A percentile compares a stretch with the other conserved stretches of the same genome.
Evolutionary conservation across 2,113 vertebrate genomes (phyloP).

Genomic region (Apaloderma vittatum): DNA sequence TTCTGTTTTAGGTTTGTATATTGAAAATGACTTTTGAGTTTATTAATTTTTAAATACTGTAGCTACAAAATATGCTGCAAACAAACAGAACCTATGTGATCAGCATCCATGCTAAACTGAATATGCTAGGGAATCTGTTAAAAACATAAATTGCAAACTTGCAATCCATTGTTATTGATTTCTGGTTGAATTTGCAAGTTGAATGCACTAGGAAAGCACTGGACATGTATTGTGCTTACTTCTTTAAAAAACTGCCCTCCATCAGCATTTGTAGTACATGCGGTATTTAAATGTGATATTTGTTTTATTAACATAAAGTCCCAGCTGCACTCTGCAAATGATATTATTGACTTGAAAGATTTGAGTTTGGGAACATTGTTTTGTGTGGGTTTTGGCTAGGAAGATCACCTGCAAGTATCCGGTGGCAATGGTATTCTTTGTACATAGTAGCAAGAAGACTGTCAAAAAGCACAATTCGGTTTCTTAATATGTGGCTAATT

Average conservation of each 20-base stretch:
- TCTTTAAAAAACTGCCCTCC: conserved; percentile 54
- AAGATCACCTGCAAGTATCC: neutral
- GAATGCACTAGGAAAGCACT: conserved; percentile 61
- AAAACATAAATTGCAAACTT: conserved; percentile 70
- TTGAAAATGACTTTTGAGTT: conserved; percentile 31
- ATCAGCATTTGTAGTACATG: conserved; percentile 69
- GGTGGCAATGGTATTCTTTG: neutral
- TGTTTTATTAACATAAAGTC: conserved; percentile 65
- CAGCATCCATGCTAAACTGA: conserved; percentile 50
- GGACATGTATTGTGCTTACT: conserved; percentile 59
- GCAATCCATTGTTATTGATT: conserved; percentile 70
- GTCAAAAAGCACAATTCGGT: neutral
- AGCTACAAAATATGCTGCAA: conserved; percentile 3
- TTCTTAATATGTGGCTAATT: neutral
- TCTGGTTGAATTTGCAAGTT: conserved; percentile 73
- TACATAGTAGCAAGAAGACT: neutral
- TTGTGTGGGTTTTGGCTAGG: neutral
- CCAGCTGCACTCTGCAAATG: conserved; percentile 42
- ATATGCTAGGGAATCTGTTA: conserved; percentile 42
- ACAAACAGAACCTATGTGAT: conserved; percentile 57
- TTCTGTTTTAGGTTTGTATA: conserved; percentile 22
- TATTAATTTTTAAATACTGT: conserved; percentile 45
- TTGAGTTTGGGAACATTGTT: neutral
- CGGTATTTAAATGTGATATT: conserved; percentile 64
- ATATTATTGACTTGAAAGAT: conserved; percentile 5